These are phyloP conservation scores for Melieria picta DNA, from an alignment of 2,888 invertebrate genomes.

Conservation along the genomic window DNA sequence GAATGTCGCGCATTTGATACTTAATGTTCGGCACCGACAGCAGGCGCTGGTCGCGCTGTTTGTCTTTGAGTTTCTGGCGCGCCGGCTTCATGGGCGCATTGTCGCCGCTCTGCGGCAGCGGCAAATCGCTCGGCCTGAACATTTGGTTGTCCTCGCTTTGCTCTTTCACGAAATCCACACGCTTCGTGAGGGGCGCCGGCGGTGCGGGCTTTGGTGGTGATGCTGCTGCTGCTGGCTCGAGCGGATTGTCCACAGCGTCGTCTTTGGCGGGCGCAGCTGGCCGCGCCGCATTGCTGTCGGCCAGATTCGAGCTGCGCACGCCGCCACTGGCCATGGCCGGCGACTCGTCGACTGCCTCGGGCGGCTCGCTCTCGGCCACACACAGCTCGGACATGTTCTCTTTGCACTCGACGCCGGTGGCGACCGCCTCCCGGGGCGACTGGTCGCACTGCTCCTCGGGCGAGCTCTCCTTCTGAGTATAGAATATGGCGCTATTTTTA, in stretches of 20 bases:
- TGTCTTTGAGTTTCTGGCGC: conserved; percentile 69
- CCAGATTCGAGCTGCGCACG: conserved; percentile 1
- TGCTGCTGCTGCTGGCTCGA: conserved; percentile 9
- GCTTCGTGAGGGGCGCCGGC: conserved; percentile 45
- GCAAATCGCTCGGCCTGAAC: conserved; percentile 74
- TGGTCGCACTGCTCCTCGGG: conserved; percentile 48
- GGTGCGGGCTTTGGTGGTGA: too few species aligned
- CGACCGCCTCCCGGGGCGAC: conserved; percentile 39
- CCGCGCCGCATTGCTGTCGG: conserved; percentile 3
- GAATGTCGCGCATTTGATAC: conserved; percentile 67
- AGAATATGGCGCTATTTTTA: conserved; percentile 64
- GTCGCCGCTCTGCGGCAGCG: conserved; percentile 63
- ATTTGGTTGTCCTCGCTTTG: conserved; percentile 56
- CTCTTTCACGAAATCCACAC: conserved; percentile 63
- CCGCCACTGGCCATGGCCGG: background rate
- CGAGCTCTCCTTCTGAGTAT: conserved; percentile 56
- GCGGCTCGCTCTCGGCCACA: conserved; percentile 31
- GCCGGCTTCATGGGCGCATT: conserved; percentile 70
- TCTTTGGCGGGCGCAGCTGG: conserved; percentile 6
- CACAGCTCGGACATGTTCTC: conserved; percentile 41
- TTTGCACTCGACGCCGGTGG: conserved; percentile 46
- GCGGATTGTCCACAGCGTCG: conserved; percentile 30
- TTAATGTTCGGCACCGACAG: conserved; percentile 84
- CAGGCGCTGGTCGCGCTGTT: conserved; percentile 73
- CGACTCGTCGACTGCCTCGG: conserved; percentile 3